These are phyloP conservation scores for Tillus elongatus DNA, from an alignment of 2,888 invertebrate species.

Conservation along the genomic window DNA sequence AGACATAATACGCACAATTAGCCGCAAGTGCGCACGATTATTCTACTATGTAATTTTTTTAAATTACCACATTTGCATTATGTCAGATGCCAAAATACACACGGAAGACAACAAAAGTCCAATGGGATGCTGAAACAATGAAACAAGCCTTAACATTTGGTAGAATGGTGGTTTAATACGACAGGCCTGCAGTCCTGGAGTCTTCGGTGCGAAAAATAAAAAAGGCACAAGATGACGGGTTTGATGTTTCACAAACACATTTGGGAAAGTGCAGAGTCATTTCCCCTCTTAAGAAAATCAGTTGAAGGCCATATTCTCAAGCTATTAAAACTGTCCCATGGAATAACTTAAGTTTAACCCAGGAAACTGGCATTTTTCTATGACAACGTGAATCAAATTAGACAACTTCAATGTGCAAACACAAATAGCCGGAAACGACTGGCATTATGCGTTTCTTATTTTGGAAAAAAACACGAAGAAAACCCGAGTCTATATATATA, in stretches of 20 bases:
- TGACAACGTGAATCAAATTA: slow-evolving; percentile 5
- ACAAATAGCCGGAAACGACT: slow-evolving; percentile 13
- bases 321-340: slow-evolving; percentile 11
- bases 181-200: too few species aligned
- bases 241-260: neutral
- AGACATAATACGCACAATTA: neutral
- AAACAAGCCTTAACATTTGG: neutral
- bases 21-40: slow-evolving; percentile 3
- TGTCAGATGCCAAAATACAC: neutral
- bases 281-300: neutral
- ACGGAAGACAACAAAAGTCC: slow-evolving; percentile 2
- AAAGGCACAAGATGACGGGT: neutral
- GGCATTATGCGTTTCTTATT: slow-evolving; percentile 5
- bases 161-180: slow-evolving; percentile 1
- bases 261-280: neutral
- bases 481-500: neutral
- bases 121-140: slow-evolving; percentile 1
- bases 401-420: slow-evolving; percentile 13
- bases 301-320: slow-evolving; percentile 3
- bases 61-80: neutral
- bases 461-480: neutral
- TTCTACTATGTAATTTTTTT: neutral
- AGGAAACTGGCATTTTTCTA: slow-evolving; percentile 10
- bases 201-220: too few species aligned
- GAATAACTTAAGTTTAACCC: slow-evolving; percentile 12